Conservation (phyloP, 2,888 invertebrate genomes). For the Parnassius mnemosyne region DNA sequence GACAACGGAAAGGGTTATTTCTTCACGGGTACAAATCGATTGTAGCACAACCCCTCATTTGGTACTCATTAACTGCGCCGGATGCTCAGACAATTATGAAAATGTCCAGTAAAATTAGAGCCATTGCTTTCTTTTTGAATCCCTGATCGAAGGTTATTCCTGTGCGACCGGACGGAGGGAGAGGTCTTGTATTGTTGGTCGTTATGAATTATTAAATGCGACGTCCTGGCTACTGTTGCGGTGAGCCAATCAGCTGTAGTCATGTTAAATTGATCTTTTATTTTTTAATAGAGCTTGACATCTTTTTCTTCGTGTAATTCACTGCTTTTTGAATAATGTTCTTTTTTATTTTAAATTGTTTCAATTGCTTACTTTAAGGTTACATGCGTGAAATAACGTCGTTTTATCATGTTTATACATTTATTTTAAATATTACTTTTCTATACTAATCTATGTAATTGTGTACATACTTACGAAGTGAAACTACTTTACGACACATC, state of each 20-base stretch:
- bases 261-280: constrained; percentile 19
- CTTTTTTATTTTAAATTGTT: not conserved
- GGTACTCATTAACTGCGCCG: constrained; percentile 72
- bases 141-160: constrained; percentile 18
- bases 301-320: not conserved
- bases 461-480: too few relatives aligned
- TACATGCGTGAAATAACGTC: too few relatives aligned
- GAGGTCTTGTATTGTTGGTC: constrained; percentile 21
- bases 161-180: not conserved
- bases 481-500: too few relatives aligned
- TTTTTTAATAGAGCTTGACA: constrained; percentile 12
- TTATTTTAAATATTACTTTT: too few relatives aligned
- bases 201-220: constrained; percentile 46
- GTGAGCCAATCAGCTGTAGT: constrained; percentile 19
- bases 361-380: too few relatives aligned
- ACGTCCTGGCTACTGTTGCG: constrained; percentile 41
- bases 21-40: constrained; percentile 76
- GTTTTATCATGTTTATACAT: not conserved
- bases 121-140: constrained; percentile 48
- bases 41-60: constrained; percentile 71
- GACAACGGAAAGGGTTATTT: constrained; percentile 65
- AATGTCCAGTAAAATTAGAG: constrained; percentile 60
- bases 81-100: constrained; percentile 69
- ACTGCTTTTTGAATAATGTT: constrained; percentile 1
- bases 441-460: too few relatives aligned